phyloP scores from a whole-genome alignment of 2,113 vertebrate genomes.

The Myotis davidii region DNA sequence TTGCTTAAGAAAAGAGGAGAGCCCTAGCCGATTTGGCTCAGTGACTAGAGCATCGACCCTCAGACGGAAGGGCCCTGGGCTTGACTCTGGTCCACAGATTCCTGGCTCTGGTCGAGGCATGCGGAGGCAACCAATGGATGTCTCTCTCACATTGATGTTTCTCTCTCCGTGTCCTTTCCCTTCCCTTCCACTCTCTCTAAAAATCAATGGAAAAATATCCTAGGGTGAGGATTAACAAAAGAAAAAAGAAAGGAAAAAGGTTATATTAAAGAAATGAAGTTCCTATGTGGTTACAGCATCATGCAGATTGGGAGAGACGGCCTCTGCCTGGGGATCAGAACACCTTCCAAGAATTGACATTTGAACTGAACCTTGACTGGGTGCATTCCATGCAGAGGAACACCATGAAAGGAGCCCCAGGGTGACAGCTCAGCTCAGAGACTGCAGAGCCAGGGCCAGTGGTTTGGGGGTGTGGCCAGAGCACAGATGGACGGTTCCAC shows the following conservation, averaged over 20 bases:
- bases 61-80: neutral
- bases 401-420: neutral
- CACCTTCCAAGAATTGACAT: neutral
- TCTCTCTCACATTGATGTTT: neutral
- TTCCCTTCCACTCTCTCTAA: neutral
- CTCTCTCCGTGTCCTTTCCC: neutral
- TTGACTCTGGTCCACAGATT: neutral
- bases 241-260: neutral
- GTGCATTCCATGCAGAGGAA: neutral
- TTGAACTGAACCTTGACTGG: neutral
- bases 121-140: neutral
- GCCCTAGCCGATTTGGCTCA: neutral
- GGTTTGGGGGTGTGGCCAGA: neutral
- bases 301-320: neutral
- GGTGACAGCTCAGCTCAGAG: neutral
- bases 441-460: neutral
- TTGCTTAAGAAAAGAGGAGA: constrained; percentile 18
- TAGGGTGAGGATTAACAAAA: neutral
- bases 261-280: neutral
- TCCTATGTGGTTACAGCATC: neutral
- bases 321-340: neutral
- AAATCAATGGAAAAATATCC: neutral
- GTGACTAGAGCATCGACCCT: neutral
- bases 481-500: neutral
- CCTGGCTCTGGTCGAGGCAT: neutral